Percentiles rank a stretch among this genome's conserved stretches.
Evolutionary conservation across 2,888 invertebrate species (phyloP).

Genomic region (Acleris sparsana): DNA sequence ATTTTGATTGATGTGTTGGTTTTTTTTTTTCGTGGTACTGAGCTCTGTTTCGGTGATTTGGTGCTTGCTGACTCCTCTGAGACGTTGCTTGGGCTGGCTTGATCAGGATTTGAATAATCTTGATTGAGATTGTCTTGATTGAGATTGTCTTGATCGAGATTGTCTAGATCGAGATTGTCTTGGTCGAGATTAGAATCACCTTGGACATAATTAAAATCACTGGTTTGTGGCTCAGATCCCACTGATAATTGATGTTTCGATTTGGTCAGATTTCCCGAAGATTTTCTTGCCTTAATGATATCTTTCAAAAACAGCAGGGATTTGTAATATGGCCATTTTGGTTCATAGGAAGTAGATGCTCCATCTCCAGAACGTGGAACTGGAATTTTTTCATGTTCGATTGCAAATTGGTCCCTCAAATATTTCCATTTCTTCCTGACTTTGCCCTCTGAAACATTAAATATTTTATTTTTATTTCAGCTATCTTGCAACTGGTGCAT

Average conservation of each 20-base stretch:
- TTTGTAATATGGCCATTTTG: conserved; percentile 40
- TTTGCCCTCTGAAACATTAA: conserved; percentile 39
- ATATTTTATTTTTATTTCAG: conserved; percentile 14
- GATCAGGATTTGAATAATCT: conserved; percentile 22
- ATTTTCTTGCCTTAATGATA: conserved; percentile 38
- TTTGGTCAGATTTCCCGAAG: conserved; percentile 31
- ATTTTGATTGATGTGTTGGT: too few species aligned
- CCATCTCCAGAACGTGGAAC: conserved; percentile 24
- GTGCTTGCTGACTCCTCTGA: too few species aligned
- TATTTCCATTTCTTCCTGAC: conserved; percentile 42
- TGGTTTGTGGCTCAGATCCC: conserved; percentile 10
- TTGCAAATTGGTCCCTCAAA: conserved; percentile 40
- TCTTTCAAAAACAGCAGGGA: conserved; percentile 40
- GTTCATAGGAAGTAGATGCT: conserved; percentile 35
- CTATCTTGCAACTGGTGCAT: conserved; percentile 8
- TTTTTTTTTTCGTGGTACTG: too few species aligned
- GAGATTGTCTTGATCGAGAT: too few species aligned
- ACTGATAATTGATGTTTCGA: conserved; percentile 19
- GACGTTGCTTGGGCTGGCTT: conserved; percentile 6
- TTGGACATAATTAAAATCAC: conserved; percentile 13
- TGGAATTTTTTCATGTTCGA: conserved; percentile 37
- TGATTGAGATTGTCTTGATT: not conserved
- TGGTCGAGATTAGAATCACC: too few species aligned
- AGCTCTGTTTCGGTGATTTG: too few species aligned
- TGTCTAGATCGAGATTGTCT: too few species aligned